These are phyloP conservation scores for Datnioides undecimradiatus DNA, from an alignment of 2,113 vertebrate species.

Conservation along the genomic window DNA sequence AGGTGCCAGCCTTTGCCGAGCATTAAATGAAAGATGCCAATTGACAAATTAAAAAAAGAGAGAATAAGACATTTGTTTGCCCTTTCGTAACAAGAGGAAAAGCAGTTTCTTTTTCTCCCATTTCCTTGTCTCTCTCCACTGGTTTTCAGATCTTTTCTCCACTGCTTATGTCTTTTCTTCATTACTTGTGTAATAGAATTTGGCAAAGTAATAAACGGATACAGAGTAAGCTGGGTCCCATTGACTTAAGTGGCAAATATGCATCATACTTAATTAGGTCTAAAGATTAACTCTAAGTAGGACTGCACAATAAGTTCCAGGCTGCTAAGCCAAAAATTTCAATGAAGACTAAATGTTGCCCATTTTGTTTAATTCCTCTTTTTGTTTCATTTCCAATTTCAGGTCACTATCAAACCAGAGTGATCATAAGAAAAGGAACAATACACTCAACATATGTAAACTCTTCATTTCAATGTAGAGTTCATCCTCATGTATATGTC, in stretches of 20 bases:
- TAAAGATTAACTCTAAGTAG: slow-evolving; percentile 70
- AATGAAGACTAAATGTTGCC: slow-evolving; percentile 21
- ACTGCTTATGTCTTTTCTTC: slow-evolving; percentile 46
- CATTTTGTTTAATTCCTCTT: slow-evolving; percentile 36
- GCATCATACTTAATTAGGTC: slow-evolving; percentile 67
- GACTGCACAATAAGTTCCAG: slow-evolving; percentile 55
- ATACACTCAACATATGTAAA: neutral
- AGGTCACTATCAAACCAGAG: slow-evolving; percentile 22
- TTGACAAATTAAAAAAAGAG: neutral
- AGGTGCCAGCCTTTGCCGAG: neutral
- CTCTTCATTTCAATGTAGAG: slow-evolving; percentile 11
- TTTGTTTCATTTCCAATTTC: slow-evolving; percentile 22
- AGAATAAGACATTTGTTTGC: neutral
- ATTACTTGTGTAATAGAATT: slow-evolving; percentile 55
- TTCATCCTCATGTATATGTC: no score
- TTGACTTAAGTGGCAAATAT: slow-evolving; percentile 53
- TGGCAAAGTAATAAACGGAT: slow-evolving; percentile 60
- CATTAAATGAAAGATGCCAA: slow-evolving; percentile 7
- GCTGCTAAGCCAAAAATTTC: slow-evolving; percentile 41
- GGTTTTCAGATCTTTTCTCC: slow-evolving; percentile 46
- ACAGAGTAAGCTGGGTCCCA: slow-evolving; percentile 54
- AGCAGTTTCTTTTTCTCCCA: slow-evolving; percentile 7
- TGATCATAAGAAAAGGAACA: slow-evolving; percentile 27
- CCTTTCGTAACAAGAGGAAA: slow-evolving; percentile 9
- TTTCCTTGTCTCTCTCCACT: slow-evolving; percentile 4